Percentiles rank a stretch among this genome's conserved stretches.
Evolutionary conservation across 2,113 vertebrate genomes (phyloP).

Genomic region (Odocoileus hemionus): DNA sequence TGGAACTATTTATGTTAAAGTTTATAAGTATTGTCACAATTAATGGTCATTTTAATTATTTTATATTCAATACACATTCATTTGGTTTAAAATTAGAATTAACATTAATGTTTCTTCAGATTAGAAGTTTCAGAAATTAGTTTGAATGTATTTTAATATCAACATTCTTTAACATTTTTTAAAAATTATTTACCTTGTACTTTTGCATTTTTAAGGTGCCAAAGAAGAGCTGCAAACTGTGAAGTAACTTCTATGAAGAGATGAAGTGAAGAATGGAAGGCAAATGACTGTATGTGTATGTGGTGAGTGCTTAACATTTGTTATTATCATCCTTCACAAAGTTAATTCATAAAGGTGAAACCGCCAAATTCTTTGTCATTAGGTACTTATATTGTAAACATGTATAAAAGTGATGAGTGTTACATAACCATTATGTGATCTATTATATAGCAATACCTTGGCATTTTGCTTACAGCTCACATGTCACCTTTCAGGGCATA

Average conservation of each 20-base stretch:
- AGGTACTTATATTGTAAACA: conserved; percentile 23
- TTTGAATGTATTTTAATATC: conserved; percentile 58
- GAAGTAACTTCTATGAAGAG: conserved; percentile 84
- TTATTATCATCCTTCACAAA: conserved; percentile 62
- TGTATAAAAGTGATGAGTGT: conserved; percentile 42
- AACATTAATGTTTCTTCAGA: background rate
- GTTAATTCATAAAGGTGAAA: conserved; percentile 65
- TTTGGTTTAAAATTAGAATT: conserved; percentile 31
- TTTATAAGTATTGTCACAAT: background rate
- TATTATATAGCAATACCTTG: conserved; percentile 55
- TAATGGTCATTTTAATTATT: conserved; percentile 17
- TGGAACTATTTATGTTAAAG: background rate
- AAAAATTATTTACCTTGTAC: conserved; percentile 55
- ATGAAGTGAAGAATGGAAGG: conserved; percentile 81
- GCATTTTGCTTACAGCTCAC: conserved; percentile 64
- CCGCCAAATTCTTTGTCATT: conserved; percentile 41
- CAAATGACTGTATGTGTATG: conserved; percentile 79
- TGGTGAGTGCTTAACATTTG: conserved; percentile 80
- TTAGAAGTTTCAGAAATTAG: conserved; percentile 35
- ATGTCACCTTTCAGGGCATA: conserved; percentile 49
- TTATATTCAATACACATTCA: background rate
- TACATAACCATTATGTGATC: conserved; percentile 35
- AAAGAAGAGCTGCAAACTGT: conserved; percentile 83
- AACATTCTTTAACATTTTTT: background rate
- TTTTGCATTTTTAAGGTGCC: conserved; percentile 78